Conservation (phyloP, 2,888 invertebrate genomes). For the Eurytoma californica region DNA sequence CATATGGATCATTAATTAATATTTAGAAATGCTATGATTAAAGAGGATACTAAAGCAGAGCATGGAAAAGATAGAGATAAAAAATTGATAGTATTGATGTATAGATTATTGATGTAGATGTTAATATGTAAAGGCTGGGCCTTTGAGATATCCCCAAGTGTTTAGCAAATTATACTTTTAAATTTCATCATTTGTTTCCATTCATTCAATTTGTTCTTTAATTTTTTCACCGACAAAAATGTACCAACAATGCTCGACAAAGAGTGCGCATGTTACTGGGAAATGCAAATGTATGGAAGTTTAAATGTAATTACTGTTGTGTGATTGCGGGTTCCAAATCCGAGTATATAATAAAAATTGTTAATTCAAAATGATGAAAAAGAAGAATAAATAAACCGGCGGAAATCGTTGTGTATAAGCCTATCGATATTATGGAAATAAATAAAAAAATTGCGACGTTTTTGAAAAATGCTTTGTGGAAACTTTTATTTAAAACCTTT, state of each 20-base stretch:
- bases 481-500: too few species aligned
- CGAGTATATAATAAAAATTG: constrained; percentile 55
- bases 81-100: constrained; percentile 48
- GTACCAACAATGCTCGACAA: constrained; percentile 28
- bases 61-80: neutral
- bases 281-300: constrained; percentile 17
- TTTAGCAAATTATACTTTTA: neutral
- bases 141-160: constrained; percentile 10
- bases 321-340: constrained; percentile 9
- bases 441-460: constrained; percentile 65
- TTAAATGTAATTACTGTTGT: constrained; percentile 52
- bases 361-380: constrained; percentile 43
- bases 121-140: constrained; percentile 48
- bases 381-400: neutral
- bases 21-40: neutral
- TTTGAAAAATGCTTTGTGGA: constrained; percentile 56
- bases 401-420: constrained; percentile 61
- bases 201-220: constrained; percentile 9
- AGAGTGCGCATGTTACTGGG: constrained; percentile 24
- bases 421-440: constrained; percentile 68
- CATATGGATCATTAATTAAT: neutral
- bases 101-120: constrained; percentile 42
- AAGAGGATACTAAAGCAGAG: neutral
- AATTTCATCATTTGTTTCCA: neutral
- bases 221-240: constrained; percentile 8